Evolutionary conservation across 2,888 invertebrate species (phyloP).

Genomic region (Disparrhopalites patrizii): DNA sequence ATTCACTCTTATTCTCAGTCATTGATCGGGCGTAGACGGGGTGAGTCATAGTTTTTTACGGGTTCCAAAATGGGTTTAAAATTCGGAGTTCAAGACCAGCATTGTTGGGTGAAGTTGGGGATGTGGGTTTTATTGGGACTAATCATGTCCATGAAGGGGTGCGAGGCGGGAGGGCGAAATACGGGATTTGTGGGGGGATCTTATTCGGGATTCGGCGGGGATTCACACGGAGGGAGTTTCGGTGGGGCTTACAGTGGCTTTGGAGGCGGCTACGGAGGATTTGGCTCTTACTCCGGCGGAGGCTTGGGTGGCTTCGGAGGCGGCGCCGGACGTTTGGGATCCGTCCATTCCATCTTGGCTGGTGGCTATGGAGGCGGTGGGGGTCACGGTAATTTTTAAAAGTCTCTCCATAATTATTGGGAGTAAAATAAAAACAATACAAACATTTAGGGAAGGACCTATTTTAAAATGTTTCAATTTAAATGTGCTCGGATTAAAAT

Average conservation of each 20-base stretch:
- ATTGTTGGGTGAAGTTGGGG: no score
- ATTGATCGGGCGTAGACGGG: no score
- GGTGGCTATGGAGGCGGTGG: conserved; percentile 14
- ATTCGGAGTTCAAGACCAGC: no score
- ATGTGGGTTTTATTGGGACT: no score
- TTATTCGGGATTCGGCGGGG: conserved; percentile 24
- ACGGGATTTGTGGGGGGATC: conserved; percentile 29
- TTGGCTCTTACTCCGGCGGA: conserved; percentile 15
- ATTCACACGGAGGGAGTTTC: conserved; percentile 2
- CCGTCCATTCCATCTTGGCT: conserved; percentile 11
- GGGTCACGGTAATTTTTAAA: conserved; percentile 12
- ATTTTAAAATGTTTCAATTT: no score
- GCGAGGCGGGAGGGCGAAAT: conserved; percentile 22
- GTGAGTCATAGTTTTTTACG: no score
- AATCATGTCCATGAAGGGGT: no score
- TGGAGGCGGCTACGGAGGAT: conserved; percentile 26
- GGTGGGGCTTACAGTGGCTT: conserved; percentile 25
- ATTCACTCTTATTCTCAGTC: no score
- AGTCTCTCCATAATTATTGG: not conserved
- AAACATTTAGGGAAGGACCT: no score
- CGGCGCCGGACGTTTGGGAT: conserved; percentile 10
- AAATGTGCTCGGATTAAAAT: no score
- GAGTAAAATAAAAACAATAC: no score
- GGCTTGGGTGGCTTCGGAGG: conserved; percentile 19
- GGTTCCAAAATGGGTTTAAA: no score